Conservation (phyloP, 2,113 vertebrate genomes). For the Crypturellus undulatus region DNA sequence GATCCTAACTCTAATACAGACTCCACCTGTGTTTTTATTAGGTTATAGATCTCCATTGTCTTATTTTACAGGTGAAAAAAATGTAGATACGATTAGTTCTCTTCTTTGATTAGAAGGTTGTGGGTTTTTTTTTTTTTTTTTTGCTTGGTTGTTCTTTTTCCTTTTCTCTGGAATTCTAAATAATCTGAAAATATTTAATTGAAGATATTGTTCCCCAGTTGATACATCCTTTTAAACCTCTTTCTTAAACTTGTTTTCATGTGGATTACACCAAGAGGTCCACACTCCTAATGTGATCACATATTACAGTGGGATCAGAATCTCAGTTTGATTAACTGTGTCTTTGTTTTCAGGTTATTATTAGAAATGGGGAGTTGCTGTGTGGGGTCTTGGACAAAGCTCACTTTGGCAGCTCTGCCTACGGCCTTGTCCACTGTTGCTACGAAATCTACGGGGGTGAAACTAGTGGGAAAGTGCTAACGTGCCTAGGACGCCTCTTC, state of each 20-base stretch:
- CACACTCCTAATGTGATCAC: background rate
- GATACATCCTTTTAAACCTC: background rate
- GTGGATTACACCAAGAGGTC: background rate
- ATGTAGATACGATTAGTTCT: background rate
- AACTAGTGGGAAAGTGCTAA: slow-evolving; percentile 91
- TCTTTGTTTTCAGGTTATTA: slow-evolving; percentile 84
- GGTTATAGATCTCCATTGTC: background rate
- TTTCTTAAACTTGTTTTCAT: background rate
- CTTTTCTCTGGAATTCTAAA: background rate
- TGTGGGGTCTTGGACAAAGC: slow-evolving; percentile 96
- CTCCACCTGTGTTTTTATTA: background rate
- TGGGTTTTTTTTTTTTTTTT: no score
- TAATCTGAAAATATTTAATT: background rate
- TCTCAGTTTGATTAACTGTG: background rate
- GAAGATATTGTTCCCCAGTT: background rate
- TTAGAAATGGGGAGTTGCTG: slow-evolving; percentile 90
- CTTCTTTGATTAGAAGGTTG: background rate
- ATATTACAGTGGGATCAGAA: background rate
- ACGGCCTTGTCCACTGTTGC: slow-evolving; percentile 95
- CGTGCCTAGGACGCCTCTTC: slow-evolving; percentile 93
- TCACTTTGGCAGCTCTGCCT: slow-evolving; percentile 95
- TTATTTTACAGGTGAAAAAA: background rate
- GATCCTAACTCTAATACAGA: background rate
- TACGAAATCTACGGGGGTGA: slow-evolving; percentile 94
- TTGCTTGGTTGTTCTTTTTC: no score